A percentile compares a stretch with the other conserved stretches of the same genome.
Evolutionary conservation across 2,888 invertebrate species (phyloP).

Genomic region (Chironomus tentans): DNA sequence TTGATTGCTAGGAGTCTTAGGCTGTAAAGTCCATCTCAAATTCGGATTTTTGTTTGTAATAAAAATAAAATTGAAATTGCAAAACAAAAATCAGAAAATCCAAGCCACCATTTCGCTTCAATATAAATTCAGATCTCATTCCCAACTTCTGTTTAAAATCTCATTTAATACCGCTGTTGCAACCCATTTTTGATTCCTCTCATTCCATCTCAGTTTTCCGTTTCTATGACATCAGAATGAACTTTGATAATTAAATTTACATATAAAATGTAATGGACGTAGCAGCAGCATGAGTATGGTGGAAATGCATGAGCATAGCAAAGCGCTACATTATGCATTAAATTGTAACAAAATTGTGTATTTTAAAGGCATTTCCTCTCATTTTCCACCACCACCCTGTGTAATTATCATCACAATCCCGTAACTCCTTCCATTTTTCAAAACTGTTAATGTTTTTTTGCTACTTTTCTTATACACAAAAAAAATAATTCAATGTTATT

Average conservation of each 20-base stretch:
- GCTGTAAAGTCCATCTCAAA: no score
- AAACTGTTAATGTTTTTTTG: not conserved
- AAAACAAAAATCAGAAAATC: no score
- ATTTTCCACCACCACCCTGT: not conserved
- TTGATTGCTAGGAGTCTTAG: no score
- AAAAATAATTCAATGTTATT: not conserved
- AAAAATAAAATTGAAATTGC: no score
- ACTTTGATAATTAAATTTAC: constrained; percentile 26
- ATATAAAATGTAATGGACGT: constrained; percentile 13
- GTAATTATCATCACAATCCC: no score
- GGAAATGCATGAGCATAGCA: not conserved
- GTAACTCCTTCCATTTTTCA: not conserved
- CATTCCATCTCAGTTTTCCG: not conserved
- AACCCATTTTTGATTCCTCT: not conserved
- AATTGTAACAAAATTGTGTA: not conserved
- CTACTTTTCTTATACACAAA: not conserved
- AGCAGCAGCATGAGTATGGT: not conserved
- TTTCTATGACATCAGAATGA: constrained; percentile 8
- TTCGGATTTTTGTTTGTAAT: no score
- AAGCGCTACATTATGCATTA: not conserved
- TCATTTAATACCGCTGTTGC: not conserved
- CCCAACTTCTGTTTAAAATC: not conserved
- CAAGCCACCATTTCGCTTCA: no score
- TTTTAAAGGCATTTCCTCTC: not conserved
- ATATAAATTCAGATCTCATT: no score